These are phyloP conservation scores for Psilanteris sp. DNA, from an alignment of 1,140 invertebrate species.

Conservation along the genomic window DNA sequence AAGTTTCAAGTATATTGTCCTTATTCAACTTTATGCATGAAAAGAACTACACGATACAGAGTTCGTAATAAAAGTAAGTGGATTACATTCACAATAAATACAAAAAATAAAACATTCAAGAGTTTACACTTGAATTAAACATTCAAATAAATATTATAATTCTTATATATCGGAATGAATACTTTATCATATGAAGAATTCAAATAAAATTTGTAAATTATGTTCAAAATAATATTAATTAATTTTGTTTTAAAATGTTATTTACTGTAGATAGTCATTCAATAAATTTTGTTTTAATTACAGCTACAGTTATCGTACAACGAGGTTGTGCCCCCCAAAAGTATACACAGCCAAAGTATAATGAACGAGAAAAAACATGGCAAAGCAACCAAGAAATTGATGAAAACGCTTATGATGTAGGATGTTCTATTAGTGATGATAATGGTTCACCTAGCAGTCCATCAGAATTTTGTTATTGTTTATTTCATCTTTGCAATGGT, in stretches of 20 bases:
- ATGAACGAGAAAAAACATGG: slow-evolving; percentile 83
- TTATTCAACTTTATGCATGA: slow-evolving; percentile 89
- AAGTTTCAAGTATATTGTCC: slow-evolving; percentile 86
- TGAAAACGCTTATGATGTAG: slow-evolving; percentile 83
- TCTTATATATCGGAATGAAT: too few species aligned
- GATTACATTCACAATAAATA: too few species aligned
- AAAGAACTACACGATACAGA: slow-evolving; percentile 83
- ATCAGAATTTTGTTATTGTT: slow-evolving; percentile 85
- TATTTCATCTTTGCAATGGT: slow-evolving; percentile 82
- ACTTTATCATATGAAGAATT: too few species aligned
- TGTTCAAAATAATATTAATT: too few species aligned
- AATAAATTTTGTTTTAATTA: slow-evolving; percentile 40
- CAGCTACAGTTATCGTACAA: slow-evolving; percentile 81
- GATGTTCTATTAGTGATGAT: slow-evolving; percentile 83
- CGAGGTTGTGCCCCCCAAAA: slow-evolving; percentile 88
- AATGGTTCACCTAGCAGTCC: slow-evolving; percentile 81
- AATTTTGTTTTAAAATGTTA: too few species aligned
- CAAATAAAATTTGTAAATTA: too few species aligned
- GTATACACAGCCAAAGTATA: slow-evolving; percentile 80
- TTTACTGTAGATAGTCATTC: too few species aligned
- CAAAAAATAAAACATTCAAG: too few species aligned
- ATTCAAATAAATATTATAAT: too few species aligned
- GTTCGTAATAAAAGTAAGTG: slow-evolving; percentile 82
- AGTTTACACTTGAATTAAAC: too few species aligned
- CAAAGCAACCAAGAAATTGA: slow-evolving; percentile 82